phyloP scores from a whole-genome alignment of 1,140 invertebrate species.

The Scaptomyza hsui region DNA sequence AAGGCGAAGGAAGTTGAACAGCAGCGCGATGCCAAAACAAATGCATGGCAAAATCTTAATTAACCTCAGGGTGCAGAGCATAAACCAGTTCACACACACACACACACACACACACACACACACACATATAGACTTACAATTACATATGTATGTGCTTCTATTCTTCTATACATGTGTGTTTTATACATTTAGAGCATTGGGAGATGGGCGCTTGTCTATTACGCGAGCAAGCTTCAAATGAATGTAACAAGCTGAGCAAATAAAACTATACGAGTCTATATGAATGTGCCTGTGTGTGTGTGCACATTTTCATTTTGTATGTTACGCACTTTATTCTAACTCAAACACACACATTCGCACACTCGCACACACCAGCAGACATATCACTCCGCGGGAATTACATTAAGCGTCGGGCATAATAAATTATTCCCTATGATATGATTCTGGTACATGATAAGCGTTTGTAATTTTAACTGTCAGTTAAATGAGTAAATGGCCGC shows the following conservation, averaged over 20 bases:
- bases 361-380: slow-evolving; percentile 11
- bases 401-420: slow-evolving; percentile 81
- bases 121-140: neutral
- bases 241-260: slow-evolving; percentile 77
- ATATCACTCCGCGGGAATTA: slow-evolving; percentile 76
- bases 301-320: slow-evolving; percentile 71
- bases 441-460: slow-evolving; percentile 82
- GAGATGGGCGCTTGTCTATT: slow-evolving; percentile 49
- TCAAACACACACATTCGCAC: slow-evolving; percentile 46
- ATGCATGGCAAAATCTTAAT: slow-evolving; percentile 79
- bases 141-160: slow-evolving; percentile 5
- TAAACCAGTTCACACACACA: slow-evolving; percentile 54
- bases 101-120: neutral
- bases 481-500: slow-evolving; percentile 78
- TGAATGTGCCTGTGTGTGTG: slow-evolving; percentile 13
- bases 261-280: slow-evolving; percentile 59
- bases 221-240: slow-evolving; percentile 63
- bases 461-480: slow-evolving; percentile 83
- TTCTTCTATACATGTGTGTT: neutral
- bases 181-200: slow-evolving; percentile 15
- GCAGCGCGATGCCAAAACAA: slow-evolving; percentile 68
- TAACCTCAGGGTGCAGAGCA: slow-evolving; percentile 74
- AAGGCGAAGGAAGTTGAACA: slow-evolving; percentile 24
- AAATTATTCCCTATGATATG: slow-evolving; percentile 83
- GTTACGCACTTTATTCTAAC: slow-evolving; percentile 79